phyloP scores from a whole-genome alignment of 2,113 vertebrate species.

The Pterocles burchelli region DNA sequence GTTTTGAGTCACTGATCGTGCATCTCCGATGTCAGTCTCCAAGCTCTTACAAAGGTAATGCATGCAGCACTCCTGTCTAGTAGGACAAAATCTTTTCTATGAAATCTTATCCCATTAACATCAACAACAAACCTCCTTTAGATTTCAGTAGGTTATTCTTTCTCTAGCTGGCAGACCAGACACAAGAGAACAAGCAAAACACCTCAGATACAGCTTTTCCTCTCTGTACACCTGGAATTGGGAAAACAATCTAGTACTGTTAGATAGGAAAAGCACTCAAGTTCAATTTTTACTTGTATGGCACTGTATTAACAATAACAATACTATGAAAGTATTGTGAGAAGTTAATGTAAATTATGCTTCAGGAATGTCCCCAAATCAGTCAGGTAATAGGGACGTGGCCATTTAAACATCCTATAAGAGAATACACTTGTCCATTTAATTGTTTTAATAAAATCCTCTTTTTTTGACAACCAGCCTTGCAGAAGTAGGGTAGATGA shows the following conservation, averaged over 20 bases:
- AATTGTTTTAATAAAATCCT: neutral
- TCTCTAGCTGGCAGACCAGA: neutral
- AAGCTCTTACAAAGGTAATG: neutral
- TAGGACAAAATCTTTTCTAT: neutral
- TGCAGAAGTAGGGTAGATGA: neutral
- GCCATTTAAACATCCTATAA: neutral
- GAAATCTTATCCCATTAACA: neutral
- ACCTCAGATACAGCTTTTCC: neutral
- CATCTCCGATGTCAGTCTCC: neutral
- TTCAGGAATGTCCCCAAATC: neutral
- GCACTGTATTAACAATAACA: neutral
- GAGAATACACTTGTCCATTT: neutral
- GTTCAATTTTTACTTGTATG: neutral
- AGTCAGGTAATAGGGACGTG: neutral
- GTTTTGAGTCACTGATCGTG: conserved; percentile 24
- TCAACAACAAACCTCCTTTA: neutral
- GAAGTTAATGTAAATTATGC: neutral
- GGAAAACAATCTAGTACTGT: neutral
- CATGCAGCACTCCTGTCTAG: neutral
- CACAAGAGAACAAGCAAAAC: neutral
- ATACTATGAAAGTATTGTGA: neutral
- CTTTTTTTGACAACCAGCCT: neutral
- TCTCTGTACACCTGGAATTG: neutral
- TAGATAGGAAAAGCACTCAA: neutral
- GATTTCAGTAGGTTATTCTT: neutral